phyloP scores from a whole-genome alignment of 64 coral and sea anemone species.

The Stichodactyla helianthus region DNA sequence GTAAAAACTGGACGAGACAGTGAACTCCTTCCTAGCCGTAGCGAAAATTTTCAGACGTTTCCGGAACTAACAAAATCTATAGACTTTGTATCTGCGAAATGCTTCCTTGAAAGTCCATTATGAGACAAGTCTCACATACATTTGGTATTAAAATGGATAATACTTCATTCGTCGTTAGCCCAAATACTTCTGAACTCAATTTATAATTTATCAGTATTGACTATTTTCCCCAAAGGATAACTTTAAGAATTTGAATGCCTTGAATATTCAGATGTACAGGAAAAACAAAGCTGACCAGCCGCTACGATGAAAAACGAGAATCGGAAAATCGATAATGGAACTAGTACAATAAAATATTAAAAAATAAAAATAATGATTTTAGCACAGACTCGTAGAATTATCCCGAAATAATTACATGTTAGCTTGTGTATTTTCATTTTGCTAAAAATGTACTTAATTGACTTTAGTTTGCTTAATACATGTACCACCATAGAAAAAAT shows the following conservation, averaged over 20 bases:
- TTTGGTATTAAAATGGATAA: not conserved
- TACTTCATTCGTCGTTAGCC: not conserved
- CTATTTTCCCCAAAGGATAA: not conserved
- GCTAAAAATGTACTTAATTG: no score
- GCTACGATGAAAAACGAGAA: not conserved
- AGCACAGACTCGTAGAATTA: not conserved
- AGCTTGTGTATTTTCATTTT: not conserved
- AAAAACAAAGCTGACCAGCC: not conserved
- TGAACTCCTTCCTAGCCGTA: no score
- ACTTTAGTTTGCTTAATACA: no score
- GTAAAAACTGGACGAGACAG: no score
- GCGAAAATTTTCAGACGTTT: no score
- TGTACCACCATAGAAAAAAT: not conserved
- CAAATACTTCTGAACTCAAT: not conserved
- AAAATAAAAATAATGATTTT: not conserved
- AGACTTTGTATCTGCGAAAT: no score
- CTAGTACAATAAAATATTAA: no score
- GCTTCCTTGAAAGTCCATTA: no score
- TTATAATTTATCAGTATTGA: not conserved
- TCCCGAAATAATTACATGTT: not conserved
- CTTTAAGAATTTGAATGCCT: not conserved
- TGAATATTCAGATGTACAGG: not conserved
- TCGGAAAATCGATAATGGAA: not conserved
- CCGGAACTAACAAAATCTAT: no score
- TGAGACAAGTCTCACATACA: no score